Evolutionary conservation across 2,888 invertebrate genomes (phyloP).

Genomic region (Eupithecia subfuscata): DNA sequence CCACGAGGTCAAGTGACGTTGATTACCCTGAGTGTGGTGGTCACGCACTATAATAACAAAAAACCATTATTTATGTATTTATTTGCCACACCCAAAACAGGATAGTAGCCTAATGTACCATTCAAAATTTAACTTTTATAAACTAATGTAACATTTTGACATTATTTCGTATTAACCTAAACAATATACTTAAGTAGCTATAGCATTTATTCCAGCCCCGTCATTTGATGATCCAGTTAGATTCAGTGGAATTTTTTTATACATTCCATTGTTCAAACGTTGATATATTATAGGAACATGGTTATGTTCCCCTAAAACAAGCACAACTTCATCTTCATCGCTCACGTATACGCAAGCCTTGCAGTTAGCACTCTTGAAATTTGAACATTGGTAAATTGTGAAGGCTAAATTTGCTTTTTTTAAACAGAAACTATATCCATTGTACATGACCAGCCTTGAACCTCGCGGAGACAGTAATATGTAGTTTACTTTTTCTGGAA

Average conservation of each 20-base stretch:
- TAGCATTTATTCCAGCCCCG: too few species aligned
- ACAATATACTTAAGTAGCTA: too few species aligned
- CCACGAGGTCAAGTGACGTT: too few species aligned
- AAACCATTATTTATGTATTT: too few species aligned
- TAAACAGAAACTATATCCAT: neutral
- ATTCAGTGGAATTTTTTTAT: neutral
- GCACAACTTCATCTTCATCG: neutral
- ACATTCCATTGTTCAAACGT: neutral
- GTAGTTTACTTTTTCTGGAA: constrained; percentile 6
- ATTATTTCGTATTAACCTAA: too few species aligned
- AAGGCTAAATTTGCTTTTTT: neutral
- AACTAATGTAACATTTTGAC: too few species aligned
- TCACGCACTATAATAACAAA: too few species aligned
- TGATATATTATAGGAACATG: neutral
- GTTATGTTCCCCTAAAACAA: neutral
- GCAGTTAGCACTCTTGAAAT: constrained; percentile 1
- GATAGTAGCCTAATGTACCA: too few species aligned
- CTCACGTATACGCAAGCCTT: neutral
- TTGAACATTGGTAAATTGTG: neutral
- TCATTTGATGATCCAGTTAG: neutral
- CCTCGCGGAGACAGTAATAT: neutral
- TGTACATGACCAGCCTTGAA: neutral
- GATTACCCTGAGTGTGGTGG: too few species aligned
- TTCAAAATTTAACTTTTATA: too few species aligned
- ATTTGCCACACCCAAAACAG: too few species aligned